Evolutionary conservation across 2,888 invertebrate species (phyloP).

Genomic region (Drosophila acutilabella): DNA sequence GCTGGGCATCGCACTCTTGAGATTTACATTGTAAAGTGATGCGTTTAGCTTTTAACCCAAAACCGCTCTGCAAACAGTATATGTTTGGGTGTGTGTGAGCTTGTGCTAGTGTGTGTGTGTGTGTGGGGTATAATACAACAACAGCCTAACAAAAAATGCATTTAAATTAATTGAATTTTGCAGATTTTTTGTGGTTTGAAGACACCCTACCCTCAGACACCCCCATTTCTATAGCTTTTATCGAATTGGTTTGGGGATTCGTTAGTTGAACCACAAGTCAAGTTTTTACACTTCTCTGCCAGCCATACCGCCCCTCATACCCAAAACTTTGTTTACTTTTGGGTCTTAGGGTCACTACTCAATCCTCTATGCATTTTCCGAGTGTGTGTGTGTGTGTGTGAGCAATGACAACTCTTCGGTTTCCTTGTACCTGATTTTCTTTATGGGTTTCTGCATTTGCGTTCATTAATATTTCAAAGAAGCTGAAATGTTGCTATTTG

Average conservation of each 20-base stretch:
- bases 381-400: constrained; percentile 27
- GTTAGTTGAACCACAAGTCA: constrained; percentile 69
- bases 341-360: constrained; percentile 60
- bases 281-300: constrained; percentile 25
- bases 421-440: constrained; percentile 15
- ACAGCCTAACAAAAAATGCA: constrained; percentile 68
- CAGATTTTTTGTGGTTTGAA: constrained; percentile 42
- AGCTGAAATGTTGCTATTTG: constrained; percentile 76
- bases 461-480: constrained; percentile 73
- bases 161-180: constrained; percentile 79
- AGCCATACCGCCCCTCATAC: neutral
- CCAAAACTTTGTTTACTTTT: constrained; percentile 51
- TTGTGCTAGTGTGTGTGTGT: constrained; percentile 6
- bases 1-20: constrained; percentile 74
- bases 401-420: constrained; percentile 28
- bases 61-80: constrained; percentile 4
- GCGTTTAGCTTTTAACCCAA: constrained; percentile 30
- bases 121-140: constrained; percentile 15
- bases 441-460: constrained; percentile 50
- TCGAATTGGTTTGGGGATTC: constrained; percentile 80
- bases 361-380: constrained; percentile 53
- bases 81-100: constrained; percentile 1
- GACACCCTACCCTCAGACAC: neutral
- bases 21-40: constrained; percentile 82
- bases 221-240: constrained; percentile 67